Conservation (phyloP, 2,113 vertebrate genomes). For the Serilophus lunatus region DNA sequence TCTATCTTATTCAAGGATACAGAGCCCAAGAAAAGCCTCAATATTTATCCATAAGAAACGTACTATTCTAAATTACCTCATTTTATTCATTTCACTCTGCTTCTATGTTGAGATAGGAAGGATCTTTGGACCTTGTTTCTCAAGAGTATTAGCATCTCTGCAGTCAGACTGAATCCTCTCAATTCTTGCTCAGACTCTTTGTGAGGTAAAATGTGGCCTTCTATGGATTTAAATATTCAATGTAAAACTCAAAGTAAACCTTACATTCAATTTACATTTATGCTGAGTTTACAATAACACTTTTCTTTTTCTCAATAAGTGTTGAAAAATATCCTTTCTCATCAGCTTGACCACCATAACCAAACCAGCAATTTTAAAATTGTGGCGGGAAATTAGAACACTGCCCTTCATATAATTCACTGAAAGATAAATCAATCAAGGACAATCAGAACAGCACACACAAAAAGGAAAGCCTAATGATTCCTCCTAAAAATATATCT, state of each 20-base stretch:
- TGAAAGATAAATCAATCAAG: neutral
- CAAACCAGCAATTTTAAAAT: neutral
- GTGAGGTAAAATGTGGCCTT: neutral
- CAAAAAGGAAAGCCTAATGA: neutral
- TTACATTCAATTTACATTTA: neutral
- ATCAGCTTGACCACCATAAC: neutral
- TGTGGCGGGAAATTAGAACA: neutral
- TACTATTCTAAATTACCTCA: rapidly evolving
- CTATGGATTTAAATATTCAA: neutral
- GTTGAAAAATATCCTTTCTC: neutral
- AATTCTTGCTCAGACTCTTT: neutral
- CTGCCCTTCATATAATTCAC: neutral
- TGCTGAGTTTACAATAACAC: neutral
- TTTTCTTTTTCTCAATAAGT: neutral
- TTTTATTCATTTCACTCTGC: neutral
- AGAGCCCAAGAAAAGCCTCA: neutral
- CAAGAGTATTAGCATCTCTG: neutral
- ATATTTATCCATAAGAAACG: neutral
- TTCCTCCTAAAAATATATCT: neutral
- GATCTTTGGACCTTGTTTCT: neutral
- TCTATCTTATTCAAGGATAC: neutral
- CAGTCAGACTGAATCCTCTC: neutral
- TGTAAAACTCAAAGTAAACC: neutral
- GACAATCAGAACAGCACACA: neutral
- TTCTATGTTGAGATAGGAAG: neutral